phyloP scores from a whole-genome alignment of 2,797 vertebrate genomes.

The Arrhamphus sclerolepis region DNA sequence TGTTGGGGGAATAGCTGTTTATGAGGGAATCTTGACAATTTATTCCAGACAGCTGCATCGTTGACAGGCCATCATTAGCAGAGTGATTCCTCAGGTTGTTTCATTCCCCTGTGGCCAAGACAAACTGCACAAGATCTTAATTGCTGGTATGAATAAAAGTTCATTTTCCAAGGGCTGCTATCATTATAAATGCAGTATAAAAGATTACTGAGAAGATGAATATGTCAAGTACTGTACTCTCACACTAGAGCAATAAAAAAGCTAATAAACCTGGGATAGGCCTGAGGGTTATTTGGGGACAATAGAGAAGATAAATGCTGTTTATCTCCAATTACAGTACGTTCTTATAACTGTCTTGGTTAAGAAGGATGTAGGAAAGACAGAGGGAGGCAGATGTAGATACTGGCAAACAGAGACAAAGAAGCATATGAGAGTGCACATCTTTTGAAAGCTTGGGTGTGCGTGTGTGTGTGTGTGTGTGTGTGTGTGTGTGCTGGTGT shows the following conservation, averaged over 20 bases:
- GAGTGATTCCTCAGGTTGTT: slow-evolving; percentile 83
- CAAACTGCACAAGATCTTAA: slow-evolving; percentile 83
- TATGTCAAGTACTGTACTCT: slow-evolving; percentile 73
- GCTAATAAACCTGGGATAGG: slow-evolving; percentile 72
- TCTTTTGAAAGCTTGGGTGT: slow-evolving; percentile 11
- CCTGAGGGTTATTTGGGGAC: slow-evolving; percentile 67
- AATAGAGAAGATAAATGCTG: slow-evolving; percentile 74
- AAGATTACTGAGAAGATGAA: slow-evolving; percentile 73
- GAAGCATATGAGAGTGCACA: slow-evolving; percentile 18
- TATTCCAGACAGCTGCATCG: slow-evolving; percentile 87
- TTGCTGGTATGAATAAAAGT: slow-evolving; percentile 85
- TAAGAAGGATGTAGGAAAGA: slow-evolving; percentile 39
- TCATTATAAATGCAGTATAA: slow-evolving; percentile 75
- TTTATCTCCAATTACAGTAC: slow-evolving; percentile 70
- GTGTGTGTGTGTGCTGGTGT: background rate
- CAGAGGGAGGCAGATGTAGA: slow-evolving; percentile 30
- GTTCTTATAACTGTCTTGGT: slow-evolving; percentile 55
- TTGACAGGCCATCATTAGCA: slow-evolving; percentile 87
- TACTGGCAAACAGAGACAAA: slow-evolving; percentile 44
- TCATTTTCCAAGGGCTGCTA: slow-evolving; percentile 76
- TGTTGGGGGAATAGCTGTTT: slow-evolving; percentile 83
- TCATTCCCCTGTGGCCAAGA: slow-evolving; percentile 79
- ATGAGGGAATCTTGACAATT: slow-evolving; percentile 80
- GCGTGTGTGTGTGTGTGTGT: too few species aligned
- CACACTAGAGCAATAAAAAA: slow-evolving; percentile 68